Percentiles rank a stretch among this genome's conserved stretches.
These are phyloP conservation scores for Pseudorhiza aurosa DNA, from an alignment of 30 jellyfish, hydroid and myxozoan species.

Conservation along the genomic window DNA sequence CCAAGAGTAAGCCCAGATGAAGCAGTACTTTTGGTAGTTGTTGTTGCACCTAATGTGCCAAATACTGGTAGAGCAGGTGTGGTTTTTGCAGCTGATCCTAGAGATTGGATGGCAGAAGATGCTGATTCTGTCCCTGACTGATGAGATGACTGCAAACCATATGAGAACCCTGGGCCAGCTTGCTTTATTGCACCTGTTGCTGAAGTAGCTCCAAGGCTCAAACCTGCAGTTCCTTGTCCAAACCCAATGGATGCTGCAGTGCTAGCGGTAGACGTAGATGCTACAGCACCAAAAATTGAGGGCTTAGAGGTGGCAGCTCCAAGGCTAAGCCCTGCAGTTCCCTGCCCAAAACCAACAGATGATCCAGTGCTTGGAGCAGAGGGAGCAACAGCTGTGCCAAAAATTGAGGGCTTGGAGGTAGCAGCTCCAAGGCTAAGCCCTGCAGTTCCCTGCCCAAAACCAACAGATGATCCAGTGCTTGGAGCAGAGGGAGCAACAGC, in stretches of 20 bases:
- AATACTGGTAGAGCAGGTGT: slow-evolving; percentile 1
- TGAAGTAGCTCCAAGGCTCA: slow-evolving; percentile 4
- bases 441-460: slow-evolving; percentile 6
- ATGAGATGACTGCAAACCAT: slow-evolving; percentile 4
- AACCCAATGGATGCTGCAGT: not conserved
- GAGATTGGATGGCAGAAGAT: not conserved
- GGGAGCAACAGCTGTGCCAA: slow-evolving; percentile 15
- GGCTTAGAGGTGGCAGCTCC: slow-evolving; percentile 4
- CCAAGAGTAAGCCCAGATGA: slow-evolving; percentile 27
- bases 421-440: slow-evolving; percentile 5
- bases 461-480: not conserved
- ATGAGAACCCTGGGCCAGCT: not conserved
- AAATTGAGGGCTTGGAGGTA: not conserved
- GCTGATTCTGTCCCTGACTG: not conserved
- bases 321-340: no score
- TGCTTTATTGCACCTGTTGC: slow-evolving; percentile 6
- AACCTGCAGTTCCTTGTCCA: slow-evolving; percentile 1
- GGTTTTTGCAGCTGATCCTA: not conserved
- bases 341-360: slow-evolving; percentile 5
- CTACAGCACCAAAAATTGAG: not conserved
- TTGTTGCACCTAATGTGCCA: not conserved
- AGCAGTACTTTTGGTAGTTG: not conserved
- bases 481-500: not conserved
- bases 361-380: not conserved
- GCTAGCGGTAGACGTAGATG: not conserved